phyloP scores from a whole-genome alignment of 2,797 vertebrate species.

The Acomys russatus region DNA sequence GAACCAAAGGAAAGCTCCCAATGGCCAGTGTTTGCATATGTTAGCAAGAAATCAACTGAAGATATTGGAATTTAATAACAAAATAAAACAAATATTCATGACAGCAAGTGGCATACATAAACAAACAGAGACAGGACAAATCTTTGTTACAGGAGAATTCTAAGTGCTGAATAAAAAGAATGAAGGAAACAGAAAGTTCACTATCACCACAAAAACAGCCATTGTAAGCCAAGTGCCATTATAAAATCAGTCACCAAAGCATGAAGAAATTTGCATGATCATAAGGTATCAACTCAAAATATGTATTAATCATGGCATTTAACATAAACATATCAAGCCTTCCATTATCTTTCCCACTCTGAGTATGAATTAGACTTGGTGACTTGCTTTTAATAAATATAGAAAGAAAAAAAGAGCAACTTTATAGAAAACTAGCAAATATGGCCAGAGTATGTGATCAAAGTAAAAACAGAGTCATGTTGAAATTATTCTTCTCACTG shows the following conservation, averaged over 20 bases:
- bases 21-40: not conserved
- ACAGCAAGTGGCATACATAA: not conserved
- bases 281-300: not conserved
- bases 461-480: not conserved
- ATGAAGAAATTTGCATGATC: not conserved
- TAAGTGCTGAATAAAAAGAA: not conserved
- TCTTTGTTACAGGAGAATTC: not conserved
- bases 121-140: not conserved
- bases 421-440: not conserved
- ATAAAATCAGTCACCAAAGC: not conserved
- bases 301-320: not conserved
- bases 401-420: not conserved
- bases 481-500: not conserved
- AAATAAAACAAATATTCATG: not conserved
- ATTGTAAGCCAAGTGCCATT: not conserved
- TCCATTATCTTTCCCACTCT: not conserved
- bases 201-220: not conserved
- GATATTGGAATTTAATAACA: not conserved
- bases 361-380: not conserved
- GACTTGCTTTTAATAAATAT: not conserved
- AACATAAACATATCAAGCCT: not conserved
- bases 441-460: not conserved
- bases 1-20: not conserved
- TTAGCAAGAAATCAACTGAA: not conserved
- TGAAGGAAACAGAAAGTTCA: not conserved